Evolutionary conservation across 2,888 invertebrate genomes (phyloP).

Genomic region (Liodrosophila aerea): DNA sequence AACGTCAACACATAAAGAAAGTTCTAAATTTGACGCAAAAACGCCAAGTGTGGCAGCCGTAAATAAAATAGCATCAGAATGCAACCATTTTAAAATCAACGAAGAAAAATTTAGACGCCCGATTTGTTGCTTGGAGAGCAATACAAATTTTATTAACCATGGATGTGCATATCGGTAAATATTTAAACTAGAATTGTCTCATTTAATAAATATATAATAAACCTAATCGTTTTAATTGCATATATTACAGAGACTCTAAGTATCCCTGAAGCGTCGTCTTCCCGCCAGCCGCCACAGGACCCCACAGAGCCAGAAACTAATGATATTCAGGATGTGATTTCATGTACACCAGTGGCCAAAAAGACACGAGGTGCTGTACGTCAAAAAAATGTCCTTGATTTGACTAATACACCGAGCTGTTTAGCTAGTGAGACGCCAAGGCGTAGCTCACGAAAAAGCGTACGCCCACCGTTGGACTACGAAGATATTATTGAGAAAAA

Average conservation of each 20-base stretch:
- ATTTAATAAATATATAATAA: too few relatives aligned
- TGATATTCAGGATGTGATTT: too few relatives aligned
- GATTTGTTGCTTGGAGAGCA: background rate
- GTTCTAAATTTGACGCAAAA: too few relatives aligned
- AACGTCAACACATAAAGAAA: too few relatives aligned
- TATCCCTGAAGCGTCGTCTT: background rate
- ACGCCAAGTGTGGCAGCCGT: too few relatives aligned
- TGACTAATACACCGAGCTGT: constrained; percentile 6
- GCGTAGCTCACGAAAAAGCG: constrained; percentile 76
- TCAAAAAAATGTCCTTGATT: background rate
- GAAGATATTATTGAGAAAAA: constrained; percentile 69
- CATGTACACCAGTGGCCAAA: constrained; percentile 39
- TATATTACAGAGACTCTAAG: constrained; percentile 7
- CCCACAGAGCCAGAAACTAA: too few relatives aligned
- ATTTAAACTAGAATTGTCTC: background rate
- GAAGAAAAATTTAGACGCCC: constrained; percentile 14
- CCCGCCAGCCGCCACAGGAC: constrained; percentile 2
- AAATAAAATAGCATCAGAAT: too few relatives aligned
- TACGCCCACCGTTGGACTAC: constrained; percentile 78
- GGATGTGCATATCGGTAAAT: constrained; percentile 23
- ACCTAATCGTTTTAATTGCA: background rate
- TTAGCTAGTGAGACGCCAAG: constrained; percentile 62
- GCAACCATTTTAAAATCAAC: constrained; percentile 40
- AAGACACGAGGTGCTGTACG: constrained; percentile 28
- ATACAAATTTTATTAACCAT: background rate